phyloP scores from a whole-genome alignment of 2,797 vertebrate species.

The Bufotes viridis region DNA sequence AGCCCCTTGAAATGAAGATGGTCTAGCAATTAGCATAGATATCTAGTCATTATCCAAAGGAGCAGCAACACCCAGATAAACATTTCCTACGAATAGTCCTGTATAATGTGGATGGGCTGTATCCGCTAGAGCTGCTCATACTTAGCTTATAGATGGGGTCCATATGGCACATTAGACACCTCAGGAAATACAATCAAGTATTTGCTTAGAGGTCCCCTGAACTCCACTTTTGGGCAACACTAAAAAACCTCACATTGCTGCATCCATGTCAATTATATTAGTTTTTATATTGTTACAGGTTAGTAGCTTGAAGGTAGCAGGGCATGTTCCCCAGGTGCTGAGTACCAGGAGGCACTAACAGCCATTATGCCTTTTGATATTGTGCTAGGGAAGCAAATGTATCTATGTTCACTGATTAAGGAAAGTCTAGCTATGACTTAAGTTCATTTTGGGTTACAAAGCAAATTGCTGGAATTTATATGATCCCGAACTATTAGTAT shows the following conservation, averaged over 20 bases:
- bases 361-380: not conserved
- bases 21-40: no score
- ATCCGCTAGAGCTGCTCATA: no score
- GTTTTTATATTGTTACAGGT: no score
- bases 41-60: no score
- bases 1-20: not conserved
- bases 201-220: not conserved
- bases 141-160: no score
- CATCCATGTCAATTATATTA: not conserved
- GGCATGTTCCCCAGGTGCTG: not conserved
- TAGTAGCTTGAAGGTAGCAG: not conserved
- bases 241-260: not conserved
- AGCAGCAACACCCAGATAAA: no score
- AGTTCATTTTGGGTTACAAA: not conserved
- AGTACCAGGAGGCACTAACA: not conserved
- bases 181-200: no score
- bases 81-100: no score
- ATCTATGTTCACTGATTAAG: no score
- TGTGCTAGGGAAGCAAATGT: not conserved
- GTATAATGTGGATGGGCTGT: no score
- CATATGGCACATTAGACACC: no score
- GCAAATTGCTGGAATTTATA: not conserved
- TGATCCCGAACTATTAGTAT: not conserved
- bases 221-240: not conserved
- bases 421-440: not conserved